Evolutionary conservation across 2,888 invertebrate genomes (phyloP).

Genomic region (Linnaemya vulpina): DNA sequence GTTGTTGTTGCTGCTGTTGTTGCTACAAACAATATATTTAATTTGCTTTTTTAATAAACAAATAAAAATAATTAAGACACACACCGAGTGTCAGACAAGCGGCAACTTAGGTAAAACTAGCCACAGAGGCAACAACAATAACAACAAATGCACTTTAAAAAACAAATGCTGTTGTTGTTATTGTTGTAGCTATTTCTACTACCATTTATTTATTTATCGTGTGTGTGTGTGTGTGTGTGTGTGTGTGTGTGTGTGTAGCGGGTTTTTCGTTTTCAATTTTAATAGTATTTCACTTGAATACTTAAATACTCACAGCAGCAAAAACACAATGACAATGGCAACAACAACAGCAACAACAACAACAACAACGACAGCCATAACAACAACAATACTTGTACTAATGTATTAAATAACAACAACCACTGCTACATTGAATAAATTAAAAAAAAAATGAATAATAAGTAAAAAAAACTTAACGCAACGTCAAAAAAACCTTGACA

Average conservation of each 20-base stretch:
- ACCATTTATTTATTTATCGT: too few relatives aligned
- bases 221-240: too few relatives aligned
- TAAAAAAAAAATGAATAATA: conserved; percentile 45
- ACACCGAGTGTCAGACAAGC: background rate
- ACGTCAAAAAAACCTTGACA: conserved; percentile 81
- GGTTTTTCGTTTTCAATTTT: conserved; percentile 41
- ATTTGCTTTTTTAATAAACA: conserved; percentile 34
- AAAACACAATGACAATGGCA: conserved; percentile 17
- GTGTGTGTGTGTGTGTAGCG: conserved; percentile 21
- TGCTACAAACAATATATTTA: conserved; percentile 15
- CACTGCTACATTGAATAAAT: conserved; percentile 56
- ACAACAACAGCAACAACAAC: conserved; percentile 8
- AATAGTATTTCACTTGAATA: conserved; percentile 55
- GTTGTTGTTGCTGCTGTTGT: background rate
- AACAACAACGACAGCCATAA: background rate
- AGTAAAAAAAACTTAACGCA: conserved; percentile 73
- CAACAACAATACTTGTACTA: conserved; percentile 45
- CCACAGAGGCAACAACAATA: conserved; percentile 18
- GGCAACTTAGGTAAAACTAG: conserved; percentile 38
- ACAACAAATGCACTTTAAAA: conserved; percentile 37
- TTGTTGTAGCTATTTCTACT: conserved; percentile 32
- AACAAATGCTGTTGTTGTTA: background rate
- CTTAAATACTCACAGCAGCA: conserved; percentile 47
- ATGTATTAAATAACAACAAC: conserved; percentile 54
- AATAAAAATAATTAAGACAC: conserved; percentile 49